Evolutionary conservation across 2,888 invertebrate species (phyloP), one percentile per base, ranked within the genome.

Genomic region (Polietes domitor): DNA sequence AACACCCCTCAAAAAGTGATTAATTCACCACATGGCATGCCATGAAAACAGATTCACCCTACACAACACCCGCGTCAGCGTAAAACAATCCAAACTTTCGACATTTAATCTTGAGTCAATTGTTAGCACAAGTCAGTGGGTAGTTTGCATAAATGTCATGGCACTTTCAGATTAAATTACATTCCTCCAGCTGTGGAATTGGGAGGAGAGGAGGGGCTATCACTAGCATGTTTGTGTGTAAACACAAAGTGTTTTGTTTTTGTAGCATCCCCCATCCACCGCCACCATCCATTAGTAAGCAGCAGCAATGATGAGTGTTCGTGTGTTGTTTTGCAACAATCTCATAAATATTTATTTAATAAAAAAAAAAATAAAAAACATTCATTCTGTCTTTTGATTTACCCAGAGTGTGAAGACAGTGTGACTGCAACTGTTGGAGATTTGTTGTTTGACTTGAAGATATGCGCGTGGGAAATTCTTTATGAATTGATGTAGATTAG

Each of bases 401-500:
- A 47, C 32, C 7, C 10, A 10, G 6, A 37, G 37, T n/a, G 24
- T 17, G 12, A 58, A 58, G 73, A 37, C 73, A 73, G 17, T 26
- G 43, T 74, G 71, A 19, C 71, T 72, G 71, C 37, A 37, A 55
- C 1, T 55, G n/a, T 28, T 58, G 10, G 53, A 19, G 21, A 28
- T 19, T 65, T 65, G 0, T 41, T 55, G 63, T n/a, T 50, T 65
- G 2, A n/a, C 26, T 3, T 26, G 37, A 24, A 63, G 50, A 65
- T 43, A 55, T n/a, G n/a, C 70, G 77, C 47, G 70, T 77, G 77
- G 77, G 77, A 71, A 70, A 70, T 61, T 76, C 12, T 53, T 12
- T n/a, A n/a, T n/a, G n/a, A n/a, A 37, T 37, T 7, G 37, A 10
- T 37, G 9, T 37, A n/a, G n/a, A n/a, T n/a, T n/a, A n/a, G 37